phyloP scores from a whole-genome alignment of 2,888 invertebrate genomes.

The Chrysomela aeneicollis region DNA sequence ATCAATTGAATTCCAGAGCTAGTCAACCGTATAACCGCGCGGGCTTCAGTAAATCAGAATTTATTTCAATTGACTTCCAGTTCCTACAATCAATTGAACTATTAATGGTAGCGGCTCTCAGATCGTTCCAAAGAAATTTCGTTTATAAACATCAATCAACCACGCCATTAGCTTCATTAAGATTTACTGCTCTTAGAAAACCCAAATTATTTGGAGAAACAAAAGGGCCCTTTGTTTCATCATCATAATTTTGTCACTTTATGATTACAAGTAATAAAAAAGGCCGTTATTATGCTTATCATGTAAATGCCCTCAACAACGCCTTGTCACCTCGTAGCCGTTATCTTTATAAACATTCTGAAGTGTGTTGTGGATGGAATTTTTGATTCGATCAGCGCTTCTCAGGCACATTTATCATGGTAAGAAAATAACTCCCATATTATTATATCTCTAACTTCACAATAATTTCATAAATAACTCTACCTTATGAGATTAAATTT shows the following conservation, averaged over 20 bases:
- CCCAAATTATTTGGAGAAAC: not conserved
- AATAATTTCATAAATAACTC: too few relatives aligned
- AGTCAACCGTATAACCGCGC: not conserved
- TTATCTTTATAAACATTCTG: too few relatives aligned
- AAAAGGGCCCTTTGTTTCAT: not conserved
- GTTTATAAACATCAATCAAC: slow-evolving; percentile 33
- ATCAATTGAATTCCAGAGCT: not conserved
- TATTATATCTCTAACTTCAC: too few relatives aligned
- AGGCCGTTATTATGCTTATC: not conserved
- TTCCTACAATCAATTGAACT: slow-evolving; percentile 21
- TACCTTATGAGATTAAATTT: too few relatives aligned
- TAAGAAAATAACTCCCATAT: too few relatives aligned
- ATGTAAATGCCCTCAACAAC: not conserved
- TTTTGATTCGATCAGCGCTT: too few relatives aligned
- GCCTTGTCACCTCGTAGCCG: too few relatives aligned
- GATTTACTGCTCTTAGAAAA: slow-evolving; percentile 18
- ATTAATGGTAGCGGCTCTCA: slow-evolving; percentile 23
- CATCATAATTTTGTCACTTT: too few relatives aligned
- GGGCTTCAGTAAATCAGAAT: slow-evolving; percentile 27
- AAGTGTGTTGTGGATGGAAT: too few relatives aligned
- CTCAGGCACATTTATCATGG: too few relatives aligned
- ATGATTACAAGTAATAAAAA: not conserved
- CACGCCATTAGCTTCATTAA: slow-evolving; percentile 26
- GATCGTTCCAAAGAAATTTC: slow-evolving; percentile 26
- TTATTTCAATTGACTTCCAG: slow-evolving; percentile 22